A percentile compares a stretch with the other conserved stretches of the same genome.
Evolutionary conservation across 1,140 invertebrate genomes (phyloP).

Genomic region (Bombus breviceps): DNA sequence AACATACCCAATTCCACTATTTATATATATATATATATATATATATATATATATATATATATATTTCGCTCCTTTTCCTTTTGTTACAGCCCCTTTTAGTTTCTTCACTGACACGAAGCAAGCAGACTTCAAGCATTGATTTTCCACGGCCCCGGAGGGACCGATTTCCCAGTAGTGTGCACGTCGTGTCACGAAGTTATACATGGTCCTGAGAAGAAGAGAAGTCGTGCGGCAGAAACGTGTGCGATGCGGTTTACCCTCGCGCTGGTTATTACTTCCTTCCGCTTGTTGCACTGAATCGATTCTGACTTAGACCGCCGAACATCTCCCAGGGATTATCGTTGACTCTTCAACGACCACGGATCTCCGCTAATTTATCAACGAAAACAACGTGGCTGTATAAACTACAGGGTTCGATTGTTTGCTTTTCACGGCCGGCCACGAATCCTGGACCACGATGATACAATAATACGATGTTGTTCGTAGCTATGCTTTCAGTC

Average conservation of each 20-base stretch:
- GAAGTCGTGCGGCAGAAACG: constrained; percentile 8
- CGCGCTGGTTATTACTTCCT: constrained; percentile 59
- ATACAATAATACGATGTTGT: not conserved
- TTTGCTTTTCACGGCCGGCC: not conserved
- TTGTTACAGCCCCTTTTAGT: too few relatives aligned
- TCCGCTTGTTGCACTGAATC: constrained; percentile 66
- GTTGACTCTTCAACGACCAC: not conserved
- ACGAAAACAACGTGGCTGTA: not conserved
- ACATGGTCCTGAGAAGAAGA: constrained; percentile 7
- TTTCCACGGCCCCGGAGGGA: constrained; percentile 14
- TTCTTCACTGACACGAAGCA: not conserved
- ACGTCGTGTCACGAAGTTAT: not conserved
- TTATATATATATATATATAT: not conserved
- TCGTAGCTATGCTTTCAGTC: too few relatives aligned
- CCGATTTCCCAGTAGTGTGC: not conserved
- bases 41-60: not conserved
- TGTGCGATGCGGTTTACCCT: not conserved
- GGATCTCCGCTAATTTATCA: not conserved
- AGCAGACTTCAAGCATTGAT: constrained; percentile 3
- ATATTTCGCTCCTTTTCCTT: not conserved
- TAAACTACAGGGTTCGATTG: not conserved
- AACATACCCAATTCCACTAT: not conserved
- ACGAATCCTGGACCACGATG: not conserved
- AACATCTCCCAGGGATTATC: not conserved
- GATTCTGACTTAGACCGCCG: constrained; percentile 7